Evolutionary conservation across 2,797 vertebrate species (phyloP).

Genomic region (Chelmon rostratus): DNA sequence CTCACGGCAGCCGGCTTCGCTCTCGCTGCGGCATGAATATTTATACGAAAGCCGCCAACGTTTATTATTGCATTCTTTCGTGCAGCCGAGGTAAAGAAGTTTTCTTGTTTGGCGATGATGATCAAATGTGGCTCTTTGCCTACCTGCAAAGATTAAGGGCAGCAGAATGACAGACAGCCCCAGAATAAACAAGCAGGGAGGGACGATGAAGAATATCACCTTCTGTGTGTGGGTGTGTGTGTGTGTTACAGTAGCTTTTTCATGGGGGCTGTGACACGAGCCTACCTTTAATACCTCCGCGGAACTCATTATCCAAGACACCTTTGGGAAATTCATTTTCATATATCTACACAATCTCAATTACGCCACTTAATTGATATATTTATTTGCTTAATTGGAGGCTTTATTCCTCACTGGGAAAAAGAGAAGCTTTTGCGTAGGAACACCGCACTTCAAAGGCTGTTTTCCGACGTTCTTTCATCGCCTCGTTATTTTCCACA

Average conservation of each 20-base stretch:
- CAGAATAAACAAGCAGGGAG: conserved; percentile 44
- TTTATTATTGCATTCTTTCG: conserved; percentile 35
- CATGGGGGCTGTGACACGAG: conserved; percentile 43
- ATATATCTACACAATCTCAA: conserved; percentile 85
- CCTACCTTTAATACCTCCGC: conserved; percentile 77
- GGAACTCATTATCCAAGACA: conserved; percentile 80
- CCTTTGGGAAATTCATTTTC: conserved; percentile 84
- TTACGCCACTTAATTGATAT: conserved; percentile 87
- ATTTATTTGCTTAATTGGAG: conserved; percentile 86
- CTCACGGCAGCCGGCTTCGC: conserved; percentile 25
- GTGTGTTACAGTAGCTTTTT: conserved; percentile 44
- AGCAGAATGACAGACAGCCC: conserved; percentile 33
- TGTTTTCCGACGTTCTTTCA: conserved; percentile 59
- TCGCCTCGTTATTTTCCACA: conserved; percentile 64
- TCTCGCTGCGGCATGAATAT: conserved; percentile 33
- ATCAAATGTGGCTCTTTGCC: conserved; percentile 48
- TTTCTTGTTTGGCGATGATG: conserved; percentile 45
- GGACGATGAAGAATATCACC: conserved; percentile 43
- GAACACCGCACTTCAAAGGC: conserved; percentile 49
- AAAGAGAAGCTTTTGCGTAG: conserved; percentile 35
- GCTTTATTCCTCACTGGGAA: conserved; percentile 62
- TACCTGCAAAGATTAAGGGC: conserved; percentile 29
- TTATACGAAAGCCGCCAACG: conserved; percentile 16
- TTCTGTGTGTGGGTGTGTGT: conserved; percentile 8
- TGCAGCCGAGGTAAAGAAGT: conserved; percentile 12